Evolutionary conservation across 2,113 vertebrate genomes (phyloP).

Genomic region (Crotophaga sulcirostris): DNA sequence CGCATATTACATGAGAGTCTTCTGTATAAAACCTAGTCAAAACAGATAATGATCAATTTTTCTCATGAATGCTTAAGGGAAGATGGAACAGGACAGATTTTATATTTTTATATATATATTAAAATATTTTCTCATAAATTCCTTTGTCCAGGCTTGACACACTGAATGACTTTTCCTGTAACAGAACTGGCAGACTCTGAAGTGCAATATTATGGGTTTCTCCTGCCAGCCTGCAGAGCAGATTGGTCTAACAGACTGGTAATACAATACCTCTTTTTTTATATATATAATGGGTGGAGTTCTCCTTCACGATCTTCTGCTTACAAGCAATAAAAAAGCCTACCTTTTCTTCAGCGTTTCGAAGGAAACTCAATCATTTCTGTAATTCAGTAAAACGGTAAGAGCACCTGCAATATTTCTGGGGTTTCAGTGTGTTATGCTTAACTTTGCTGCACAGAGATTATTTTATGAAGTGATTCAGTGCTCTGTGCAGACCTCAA

Average conservation of each 20-base stretch:
- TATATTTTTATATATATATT: too few relatives aligned
- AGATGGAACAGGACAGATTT: background rate
- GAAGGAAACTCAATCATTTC: background rate
- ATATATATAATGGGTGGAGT: background rate
- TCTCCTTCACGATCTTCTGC: background rate
- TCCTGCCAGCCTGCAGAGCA: background rate
- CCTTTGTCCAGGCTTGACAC: background rate
- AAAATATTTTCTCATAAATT: background rate
- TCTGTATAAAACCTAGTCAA: background rate
- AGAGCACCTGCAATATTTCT: slow-evolving; percentile 11
- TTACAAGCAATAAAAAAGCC: background rate
- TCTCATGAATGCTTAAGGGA: background rate
- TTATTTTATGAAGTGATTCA: slow-evolving; percentile 17
- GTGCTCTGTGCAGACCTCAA: background rate
- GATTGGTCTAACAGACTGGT: background rate
- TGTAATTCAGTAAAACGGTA: background rate
- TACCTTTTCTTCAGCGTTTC: background rate
- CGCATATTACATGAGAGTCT: background rate
- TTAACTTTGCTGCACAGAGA: slow-evolving; percentile 14
- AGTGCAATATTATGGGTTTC: background rate
- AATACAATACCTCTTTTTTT: background rate
- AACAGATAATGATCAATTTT: background rate
- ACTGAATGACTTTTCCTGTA: background rate
- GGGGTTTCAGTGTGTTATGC: background rate
- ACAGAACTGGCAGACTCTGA: background rate